phyloP scores from a whole-genome alignment of 2,888 invertebrate species.

The Ethmia dodecea region DNA sequence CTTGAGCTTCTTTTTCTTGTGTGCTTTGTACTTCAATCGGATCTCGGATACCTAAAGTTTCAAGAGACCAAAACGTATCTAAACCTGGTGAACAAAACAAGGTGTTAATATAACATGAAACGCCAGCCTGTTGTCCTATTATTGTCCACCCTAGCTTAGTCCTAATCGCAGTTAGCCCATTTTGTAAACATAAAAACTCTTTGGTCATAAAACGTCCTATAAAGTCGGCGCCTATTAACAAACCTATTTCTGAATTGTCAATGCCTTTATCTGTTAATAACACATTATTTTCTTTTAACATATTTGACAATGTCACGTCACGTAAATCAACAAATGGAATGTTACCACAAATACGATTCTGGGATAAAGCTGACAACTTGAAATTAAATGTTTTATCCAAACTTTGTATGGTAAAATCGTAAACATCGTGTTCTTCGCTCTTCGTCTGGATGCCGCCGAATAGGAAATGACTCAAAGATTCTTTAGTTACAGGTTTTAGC shows the following conservation, averaged over 20 bases:
- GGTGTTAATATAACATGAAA: neutral
- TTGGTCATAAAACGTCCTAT: no score
- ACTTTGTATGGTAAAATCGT: neutral
- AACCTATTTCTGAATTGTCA: neutral
- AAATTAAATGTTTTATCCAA: neutral
- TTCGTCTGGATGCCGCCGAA: constrained; percentile 6
- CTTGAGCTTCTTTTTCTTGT: neutral
- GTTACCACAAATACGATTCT: constrained; percentile 2
- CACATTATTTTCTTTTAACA: constrained; percentile 2
- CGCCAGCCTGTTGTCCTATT: constrained; percentile 1
- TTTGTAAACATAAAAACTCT: no score
- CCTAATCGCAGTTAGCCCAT: constrained; percentile 1
- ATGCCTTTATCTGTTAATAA: neutral
- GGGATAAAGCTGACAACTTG: neutral
- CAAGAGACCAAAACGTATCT: constrained; percentile 1
- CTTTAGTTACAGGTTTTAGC: neutral
- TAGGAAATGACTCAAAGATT: constrained; percentile 3
- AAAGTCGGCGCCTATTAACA: neutral
- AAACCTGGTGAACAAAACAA: constrained; percentile 1
- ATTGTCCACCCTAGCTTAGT: constrained; percentile 4
- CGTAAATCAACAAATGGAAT: no score
- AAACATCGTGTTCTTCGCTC: neutral
- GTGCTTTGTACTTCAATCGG: neutral
- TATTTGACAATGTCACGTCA: no score
- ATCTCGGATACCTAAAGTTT: constrained; percentile 5